Percentiles rank a stretch among this genome's conserved stretches.
These are phyloP conservation scores for Cheirogaleus medius DNA, from an alignment of 2,113 vertebrate species.

Conservation along the genomic window DNA sequence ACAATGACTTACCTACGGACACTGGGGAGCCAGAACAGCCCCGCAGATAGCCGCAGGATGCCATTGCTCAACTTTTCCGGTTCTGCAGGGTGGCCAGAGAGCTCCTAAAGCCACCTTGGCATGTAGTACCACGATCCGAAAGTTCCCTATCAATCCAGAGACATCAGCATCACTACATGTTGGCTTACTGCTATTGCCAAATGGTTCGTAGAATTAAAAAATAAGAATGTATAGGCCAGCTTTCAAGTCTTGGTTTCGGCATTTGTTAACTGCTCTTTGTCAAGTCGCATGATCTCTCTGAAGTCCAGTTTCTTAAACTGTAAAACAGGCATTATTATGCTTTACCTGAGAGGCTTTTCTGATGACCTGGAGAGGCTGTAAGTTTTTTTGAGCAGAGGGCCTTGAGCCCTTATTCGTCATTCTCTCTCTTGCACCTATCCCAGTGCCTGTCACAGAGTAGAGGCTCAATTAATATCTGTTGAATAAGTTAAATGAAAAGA, in stretches of 20 bases:
- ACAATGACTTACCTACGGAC: neutral
- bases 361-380: neutral
- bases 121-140: neutral
- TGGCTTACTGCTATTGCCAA: neutral
- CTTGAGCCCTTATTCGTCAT: rapidly evolving
- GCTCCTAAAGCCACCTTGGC: neutral
- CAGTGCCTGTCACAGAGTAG: neutral
- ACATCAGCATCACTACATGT: no score
- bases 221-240: neutral
- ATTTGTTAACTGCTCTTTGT: neutral
- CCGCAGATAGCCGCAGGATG: neutral
- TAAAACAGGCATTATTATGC: neutral
- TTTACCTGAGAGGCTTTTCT: neutral
- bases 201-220: neutral
- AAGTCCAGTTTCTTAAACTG: neutral
- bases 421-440: neutral
- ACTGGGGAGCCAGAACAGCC: neutral
- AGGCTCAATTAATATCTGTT: neutral
- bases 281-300: neutral
- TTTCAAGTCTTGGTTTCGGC: neutral
- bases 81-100: neutral
- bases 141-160: neutral
- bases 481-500: neutral
- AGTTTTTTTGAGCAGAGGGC: neutral
- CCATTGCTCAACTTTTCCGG: neutral